Conservation (phyloP, 2,797 vertebrate species). For the Acrocephalus scirpaceus region DNA sequence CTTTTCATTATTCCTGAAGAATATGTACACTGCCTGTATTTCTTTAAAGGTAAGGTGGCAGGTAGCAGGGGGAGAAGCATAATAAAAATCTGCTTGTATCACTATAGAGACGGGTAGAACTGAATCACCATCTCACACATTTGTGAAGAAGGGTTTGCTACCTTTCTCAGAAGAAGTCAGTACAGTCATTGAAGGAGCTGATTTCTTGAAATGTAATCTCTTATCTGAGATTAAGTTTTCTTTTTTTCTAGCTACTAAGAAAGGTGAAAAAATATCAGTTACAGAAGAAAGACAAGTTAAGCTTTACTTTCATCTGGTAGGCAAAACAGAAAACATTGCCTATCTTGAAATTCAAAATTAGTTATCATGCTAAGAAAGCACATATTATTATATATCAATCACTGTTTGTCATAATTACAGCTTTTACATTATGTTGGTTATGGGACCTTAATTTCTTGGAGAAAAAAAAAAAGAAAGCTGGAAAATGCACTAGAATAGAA, state of each 20-base stretch:
- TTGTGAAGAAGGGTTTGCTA: fast-evolving
- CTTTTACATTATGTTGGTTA: background rate
- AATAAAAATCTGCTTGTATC: background rate
- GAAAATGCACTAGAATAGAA: background rate
- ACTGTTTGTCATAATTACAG: background rate
- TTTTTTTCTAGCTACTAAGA: background rate
- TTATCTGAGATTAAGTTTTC: background rate
- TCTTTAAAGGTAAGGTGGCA: background rate
- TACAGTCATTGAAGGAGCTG: background rate
- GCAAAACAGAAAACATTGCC: background rate
- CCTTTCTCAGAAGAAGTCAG: background rate
- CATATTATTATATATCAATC: background rate
- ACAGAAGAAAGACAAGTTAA: background rate
- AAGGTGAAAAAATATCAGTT: background rate
- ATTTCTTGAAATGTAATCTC: background rate
- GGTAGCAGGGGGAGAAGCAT: background rate
- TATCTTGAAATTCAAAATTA: background rate
- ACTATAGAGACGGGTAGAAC: background rate
- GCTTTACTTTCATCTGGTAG: background rate
- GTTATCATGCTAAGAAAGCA: background rate
- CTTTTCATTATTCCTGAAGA: background rate
- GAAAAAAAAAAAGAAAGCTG: background rate
- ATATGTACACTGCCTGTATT: background rate
- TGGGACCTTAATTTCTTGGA: background rate
- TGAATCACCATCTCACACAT: background rate